Conservation (phyloP, 1,140 invertebrate genomes). For the Bombus huntii region DNA sequence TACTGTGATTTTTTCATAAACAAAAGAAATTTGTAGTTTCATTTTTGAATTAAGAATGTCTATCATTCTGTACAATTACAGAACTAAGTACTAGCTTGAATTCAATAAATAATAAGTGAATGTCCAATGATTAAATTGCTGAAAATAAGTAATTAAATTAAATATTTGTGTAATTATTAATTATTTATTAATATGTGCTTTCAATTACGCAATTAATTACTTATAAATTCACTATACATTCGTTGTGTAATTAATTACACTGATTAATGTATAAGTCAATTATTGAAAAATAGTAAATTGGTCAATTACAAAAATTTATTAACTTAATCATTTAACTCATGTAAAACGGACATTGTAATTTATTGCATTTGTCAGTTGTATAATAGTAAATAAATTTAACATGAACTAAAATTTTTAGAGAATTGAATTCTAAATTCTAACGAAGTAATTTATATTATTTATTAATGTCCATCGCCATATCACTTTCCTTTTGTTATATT, state of each 20-base stretch:
- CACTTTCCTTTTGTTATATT: constrained; percentile 63
- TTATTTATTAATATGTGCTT: constrained; percentile 37
- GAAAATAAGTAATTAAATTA: constrained; percentile 18
- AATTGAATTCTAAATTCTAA: constrained; percentile 22
- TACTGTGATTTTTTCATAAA: background rate
- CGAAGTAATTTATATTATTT: constrained; percentile 14
- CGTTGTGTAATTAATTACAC: constrained; percentile 53
- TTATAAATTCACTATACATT: constrained; percentile 26
- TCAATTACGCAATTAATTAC: constrained; percentile 36
- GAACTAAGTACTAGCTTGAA: background rate
- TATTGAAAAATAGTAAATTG: constrained; percentile 12
- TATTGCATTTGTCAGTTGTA: background rate
- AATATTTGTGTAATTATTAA: constrained; percentile 38
- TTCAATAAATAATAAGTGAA: background rate
- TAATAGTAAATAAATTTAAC: constrained; percentile 18
- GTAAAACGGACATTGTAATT: constrained; percentile 11
- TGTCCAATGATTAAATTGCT: background rate
- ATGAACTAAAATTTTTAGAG: constrained; percentile 20
- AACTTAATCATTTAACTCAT: constrained; percentile 14
- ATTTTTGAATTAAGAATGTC: background rate
- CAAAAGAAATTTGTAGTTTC: background rate
- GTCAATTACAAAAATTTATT: constrained; percentile 36
- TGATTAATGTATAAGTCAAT: constrained; percentile 15
- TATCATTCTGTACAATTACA: background rate
- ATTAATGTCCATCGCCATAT: constrained; percentile 37